A percentile compares a stretch with the other conserved stretches of the same genome.
Evolutionary conservation across 2,888 invertebrate genomes (phyloP).

Genomic region (Glyphotaelius pellucidus): DNA sequence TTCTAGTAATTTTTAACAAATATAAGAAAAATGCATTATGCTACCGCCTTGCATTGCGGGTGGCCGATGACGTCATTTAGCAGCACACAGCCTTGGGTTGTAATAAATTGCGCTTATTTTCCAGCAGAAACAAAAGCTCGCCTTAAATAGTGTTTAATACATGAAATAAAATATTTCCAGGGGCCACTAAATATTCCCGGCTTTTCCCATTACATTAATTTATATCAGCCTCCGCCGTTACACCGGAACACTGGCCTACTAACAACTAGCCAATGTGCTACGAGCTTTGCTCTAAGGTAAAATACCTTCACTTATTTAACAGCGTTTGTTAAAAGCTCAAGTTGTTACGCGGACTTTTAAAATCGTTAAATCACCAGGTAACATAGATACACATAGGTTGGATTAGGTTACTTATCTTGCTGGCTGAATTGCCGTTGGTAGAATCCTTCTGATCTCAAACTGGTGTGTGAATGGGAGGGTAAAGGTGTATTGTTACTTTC

Average conservation of each 20-base stretch:
- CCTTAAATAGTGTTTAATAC: constrained; percentile 36
- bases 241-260: background rate
- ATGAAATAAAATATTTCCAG: background rate
- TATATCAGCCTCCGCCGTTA: background rate
- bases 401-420: too few relatives aligned
- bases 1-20: background rate
- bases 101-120: constrained; percentile 31
- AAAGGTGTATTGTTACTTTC: too few relatives aligned
- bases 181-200: background rate
- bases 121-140: constrained; percentile 36
- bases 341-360: background rate
- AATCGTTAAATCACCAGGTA: background rate
- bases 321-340: background rate
- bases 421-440: too few relatives aligned
- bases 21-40: background rate
- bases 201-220: background rate
- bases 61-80: constrained; percentile 13
- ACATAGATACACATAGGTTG: too few relatives aligned
- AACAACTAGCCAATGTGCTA: background rate
- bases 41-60: background rate
- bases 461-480: too few relatives aligned
- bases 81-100: constrained; percentile 5
- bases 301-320: background rate
- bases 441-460: too few relatives aligned
- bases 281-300: background rate